These are phyloP conservation scores for Deilephila porcellus DNA, from an alignment of 2,888 invertebrate genomes.

Conservation along the genomic window DNA sequence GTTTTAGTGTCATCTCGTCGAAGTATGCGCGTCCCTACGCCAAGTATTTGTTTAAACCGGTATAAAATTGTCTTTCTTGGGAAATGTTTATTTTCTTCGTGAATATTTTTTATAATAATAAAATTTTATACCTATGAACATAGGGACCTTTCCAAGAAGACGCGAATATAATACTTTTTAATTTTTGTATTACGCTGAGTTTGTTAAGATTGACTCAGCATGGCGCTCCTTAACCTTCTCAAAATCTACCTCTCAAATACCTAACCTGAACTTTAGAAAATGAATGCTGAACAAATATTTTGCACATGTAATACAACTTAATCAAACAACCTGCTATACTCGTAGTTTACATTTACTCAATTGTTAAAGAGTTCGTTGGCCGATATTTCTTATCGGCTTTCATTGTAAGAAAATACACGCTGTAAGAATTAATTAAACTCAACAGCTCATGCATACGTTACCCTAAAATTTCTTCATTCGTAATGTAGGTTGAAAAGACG, in stretches of 20 bases:
- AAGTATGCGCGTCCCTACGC: constrained; percentile 48
- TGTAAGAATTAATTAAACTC: constrained; percentile 66
- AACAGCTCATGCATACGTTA: constrained; percentile 46
- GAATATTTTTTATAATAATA: background rate
- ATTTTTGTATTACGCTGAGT: no score
- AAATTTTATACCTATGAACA: background rate
- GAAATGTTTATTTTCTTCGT: background rate
- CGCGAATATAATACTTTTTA: no score
- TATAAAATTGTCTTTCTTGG: constrained; percentile 28
- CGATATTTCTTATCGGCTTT: constrained; percentile 77
- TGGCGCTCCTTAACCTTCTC: background rate
- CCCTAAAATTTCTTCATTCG: constrained; percentile 29
- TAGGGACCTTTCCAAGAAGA: no score
- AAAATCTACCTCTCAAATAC: background rate
- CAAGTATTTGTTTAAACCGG: constrained; percentile 47
- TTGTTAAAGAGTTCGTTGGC: constrained; percentile 67
- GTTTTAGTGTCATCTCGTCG: constrained; percentile 57
- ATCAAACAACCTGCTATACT: background rate
- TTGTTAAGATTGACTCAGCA: no score
- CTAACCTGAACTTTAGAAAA: background rate
- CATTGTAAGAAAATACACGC: constrained; percentile 66
- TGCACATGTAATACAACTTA: constrained; percentile 1
- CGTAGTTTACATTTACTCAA: constrained; percentile 53
- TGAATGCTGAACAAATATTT: background rate
- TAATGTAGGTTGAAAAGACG: constrained; percentile 17